Evolutionary conservation across 2,113 vertebrate species (phyloP), one percentile per base, ranked within the genome.

Genomic region (Beaufortia kweichowensis): DNA sequence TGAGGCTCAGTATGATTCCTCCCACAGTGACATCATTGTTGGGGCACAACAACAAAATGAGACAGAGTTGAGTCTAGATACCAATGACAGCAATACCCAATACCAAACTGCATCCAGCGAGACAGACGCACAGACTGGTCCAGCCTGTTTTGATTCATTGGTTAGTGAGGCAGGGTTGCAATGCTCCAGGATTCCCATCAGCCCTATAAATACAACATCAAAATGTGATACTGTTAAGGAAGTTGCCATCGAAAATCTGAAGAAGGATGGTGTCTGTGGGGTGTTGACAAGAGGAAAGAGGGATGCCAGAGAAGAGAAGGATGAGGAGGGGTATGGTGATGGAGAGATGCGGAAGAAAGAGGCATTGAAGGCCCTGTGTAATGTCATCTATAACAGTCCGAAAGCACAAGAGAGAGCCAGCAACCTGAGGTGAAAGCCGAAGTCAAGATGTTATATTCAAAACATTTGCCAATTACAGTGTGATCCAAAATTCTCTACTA

Each of bases 321-420:
- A 82, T 0, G 82, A 86, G 39, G 85, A 82, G 61, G 84, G 83
- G 1, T 73, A 82, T 31, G 84, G 80, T 39, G 79, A 84, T 50
- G 67, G 71, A 55, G 85, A 88, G 41, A 35, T 78, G 61, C 88
- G 85, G 68, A 88, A 80, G 68, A 89, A 81, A 78, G 87, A 90
- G 72, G 87, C 89, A 41, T 41, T 90, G 53, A 91, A 90, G 72
- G 69, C 85, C 26, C 69, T 88, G 65, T 90, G 88, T 48, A 90
- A 89, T 46, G 55, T 90, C 62, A 81, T 90, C 78, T 90, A 90
- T 81, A 89, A 89, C 85, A 90, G 88, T 71, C 78, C 84, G 21
- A 76, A 3, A 70, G 88, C 88, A 8, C 87, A 89, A 76, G 86
- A 90, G 80, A 83, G 82, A 68, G 88, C 86, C 77, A 86, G 87